Evolutionary conservation across 64 coral and sea anemone genomes (phyloP).

Genomic region (Trachythela sp.): DNA sequence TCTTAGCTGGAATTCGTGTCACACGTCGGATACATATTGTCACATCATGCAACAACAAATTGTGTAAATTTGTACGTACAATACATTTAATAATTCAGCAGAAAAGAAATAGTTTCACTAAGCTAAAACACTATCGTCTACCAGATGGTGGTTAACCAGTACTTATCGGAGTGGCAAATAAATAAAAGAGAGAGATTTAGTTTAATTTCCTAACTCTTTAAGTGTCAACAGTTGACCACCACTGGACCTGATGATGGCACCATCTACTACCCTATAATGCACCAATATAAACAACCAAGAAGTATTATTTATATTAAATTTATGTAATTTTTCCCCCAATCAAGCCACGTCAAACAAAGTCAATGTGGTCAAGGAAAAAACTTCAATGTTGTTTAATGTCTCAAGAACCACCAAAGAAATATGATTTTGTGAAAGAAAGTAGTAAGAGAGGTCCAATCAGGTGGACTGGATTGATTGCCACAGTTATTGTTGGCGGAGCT

Average conservation of each 20-base stretch:
- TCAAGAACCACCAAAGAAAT: not conserved
- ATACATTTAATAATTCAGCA: not conserved
- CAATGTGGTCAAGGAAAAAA: not conserved
- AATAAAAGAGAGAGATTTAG: no score
- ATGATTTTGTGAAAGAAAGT: constrained; percentile 21
- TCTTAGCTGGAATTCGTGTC: not conserved
- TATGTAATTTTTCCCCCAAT: not conserved
- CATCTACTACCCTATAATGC: no score
- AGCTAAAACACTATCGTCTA: no score
- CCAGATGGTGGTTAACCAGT: no score
- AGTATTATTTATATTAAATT: not conserved
- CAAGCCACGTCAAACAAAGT: not conserved
- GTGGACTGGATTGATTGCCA: not conserved
- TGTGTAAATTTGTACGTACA: not conserved
- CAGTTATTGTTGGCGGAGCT: constrained; percentile 10
- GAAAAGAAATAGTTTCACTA: not conserved
- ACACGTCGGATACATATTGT: not conserved
- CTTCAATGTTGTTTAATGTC: not conserved
- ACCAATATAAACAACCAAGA: not conserved
- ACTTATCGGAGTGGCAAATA: no score
- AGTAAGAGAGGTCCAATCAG: not conserved
- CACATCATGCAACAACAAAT: not conserved
- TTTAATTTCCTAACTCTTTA: no score
- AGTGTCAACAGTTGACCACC: no score
- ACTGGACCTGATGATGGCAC: no score